Evolutionary conservation across 1,140 invertebrate genomes (phyloP).

Genomic region (Cydia pomonella): DNA sequence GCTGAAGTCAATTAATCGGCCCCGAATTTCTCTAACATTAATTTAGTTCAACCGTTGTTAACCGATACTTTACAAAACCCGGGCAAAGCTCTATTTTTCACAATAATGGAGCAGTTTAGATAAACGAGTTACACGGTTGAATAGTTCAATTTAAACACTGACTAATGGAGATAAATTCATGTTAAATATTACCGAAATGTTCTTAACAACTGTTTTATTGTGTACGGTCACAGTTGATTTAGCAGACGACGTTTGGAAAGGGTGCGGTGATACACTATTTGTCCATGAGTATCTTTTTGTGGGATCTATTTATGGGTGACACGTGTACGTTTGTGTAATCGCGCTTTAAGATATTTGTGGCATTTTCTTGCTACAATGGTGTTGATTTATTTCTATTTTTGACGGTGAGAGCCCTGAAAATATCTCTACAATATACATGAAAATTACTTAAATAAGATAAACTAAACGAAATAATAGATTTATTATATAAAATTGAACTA

Average conservation of each 20-base stretch:
- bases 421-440: neutral
- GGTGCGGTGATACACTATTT: constrained; percentile 37
- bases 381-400: neutral
- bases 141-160: constrained; percentile 41
- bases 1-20: constrained; percentile 15
- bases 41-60: constrained; percentile 9
- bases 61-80: constrained; percentile 29
- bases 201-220: constrained; percentile 52
- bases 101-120: constrained; percentile 33
- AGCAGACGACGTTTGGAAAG: constrained; percentile 55
- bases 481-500: neutral
- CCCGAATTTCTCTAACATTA: constrained; percentile 17
- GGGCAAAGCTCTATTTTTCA: constrained; percentile 25
- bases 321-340: constrained; percentile 24
- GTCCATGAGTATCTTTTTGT: constrained; percentile 21
- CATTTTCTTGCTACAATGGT: constrained; percentile 7
- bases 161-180: constrained; percentile 45
- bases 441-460: neutral
- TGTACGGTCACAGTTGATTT: constrained; percentile 59
- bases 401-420: neutral
- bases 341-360: constrained; percentile 1
- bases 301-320: constrained; percentile 27
- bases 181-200: constrained; percentile 47
- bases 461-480: neutral
- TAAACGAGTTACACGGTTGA: constrained; percentile 30